Conservation (phyloP, 64 coral and sea anemone genomes). For the Pocillopora verrucosa region DNA sequence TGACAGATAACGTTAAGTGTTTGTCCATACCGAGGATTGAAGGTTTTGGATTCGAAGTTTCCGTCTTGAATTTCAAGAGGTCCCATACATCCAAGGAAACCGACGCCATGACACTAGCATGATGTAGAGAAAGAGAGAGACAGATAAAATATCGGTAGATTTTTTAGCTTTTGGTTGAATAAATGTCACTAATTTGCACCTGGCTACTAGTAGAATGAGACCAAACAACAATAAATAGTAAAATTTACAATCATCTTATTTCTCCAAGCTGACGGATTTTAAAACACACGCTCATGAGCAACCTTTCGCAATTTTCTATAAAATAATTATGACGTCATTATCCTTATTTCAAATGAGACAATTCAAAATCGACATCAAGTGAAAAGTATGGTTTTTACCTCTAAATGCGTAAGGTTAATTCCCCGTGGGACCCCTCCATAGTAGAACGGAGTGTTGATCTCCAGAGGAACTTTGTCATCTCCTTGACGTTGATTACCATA, state of each 20-base stretch:
- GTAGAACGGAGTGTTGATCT: conserved; percentile 59
- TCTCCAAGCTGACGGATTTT: too few species aligned
- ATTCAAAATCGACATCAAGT: background rate
- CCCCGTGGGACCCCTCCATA: conserved; percentile 54
- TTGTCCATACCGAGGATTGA: conserved; percentile 40
- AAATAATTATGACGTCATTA: too few species aligned
- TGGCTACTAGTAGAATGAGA: too few species aligned
- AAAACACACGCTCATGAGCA: too few species aligned
- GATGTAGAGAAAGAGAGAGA: background rate
- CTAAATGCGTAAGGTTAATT: conserved; percentile 33
- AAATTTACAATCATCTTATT: too few species aligned
- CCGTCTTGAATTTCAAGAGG: conserved; percentile 9
- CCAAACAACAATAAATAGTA: too few species aligned
- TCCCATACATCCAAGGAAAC: conserved; percentile 54
- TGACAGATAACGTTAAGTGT: background rate
- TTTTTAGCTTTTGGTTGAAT: background rate
- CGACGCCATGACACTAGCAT: conserved; percentile 16
- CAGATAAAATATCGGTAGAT: background rate
- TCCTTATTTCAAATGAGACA: background rate
- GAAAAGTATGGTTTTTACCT: conserved; percentile 8
- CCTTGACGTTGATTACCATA: conserved; percentile 46
- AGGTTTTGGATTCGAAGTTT: background rate
- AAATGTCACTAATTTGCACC: background rate
- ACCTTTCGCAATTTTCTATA: too few species aligned
- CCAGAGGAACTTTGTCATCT: background rate